Evolutionary conservation across 2,113 vertebrate species (phyloP).

Genomic region (Chauna torquata): DNA sequence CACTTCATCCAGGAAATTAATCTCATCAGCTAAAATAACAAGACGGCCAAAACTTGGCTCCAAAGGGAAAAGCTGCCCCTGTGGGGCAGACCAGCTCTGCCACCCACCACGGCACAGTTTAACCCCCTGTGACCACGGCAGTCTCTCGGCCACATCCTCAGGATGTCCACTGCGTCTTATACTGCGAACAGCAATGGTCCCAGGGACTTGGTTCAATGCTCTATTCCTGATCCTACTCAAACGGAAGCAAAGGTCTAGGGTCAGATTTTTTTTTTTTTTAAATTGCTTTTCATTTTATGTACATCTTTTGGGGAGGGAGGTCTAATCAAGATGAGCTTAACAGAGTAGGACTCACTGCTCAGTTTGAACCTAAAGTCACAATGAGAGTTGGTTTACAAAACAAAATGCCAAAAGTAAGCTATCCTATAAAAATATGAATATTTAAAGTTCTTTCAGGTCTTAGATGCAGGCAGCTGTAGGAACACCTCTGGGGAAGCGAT

Average conservation of each 20-base stretch:
- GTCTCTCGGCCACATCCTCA: background rate
- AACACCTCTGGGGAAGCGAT: background rate
- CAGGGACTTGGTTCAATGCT: accelerated
- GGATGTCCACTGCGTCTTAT: background rate
- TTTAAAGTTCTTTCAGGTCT: background rate
- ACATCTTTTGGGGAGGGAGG: background rate
- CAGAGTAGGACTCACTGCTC: background rate
- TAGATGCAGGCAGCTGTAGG: background rate
- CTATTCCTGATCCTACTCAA: background rate
- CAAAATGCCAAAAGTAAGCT: background rate
- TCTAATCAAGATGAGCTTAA: background rate
- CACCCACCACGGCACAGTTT: background rate
- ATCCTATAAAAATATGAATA: background rate
- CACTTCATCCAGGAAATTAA: background rate
- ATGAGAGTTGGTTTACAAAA: background rate
- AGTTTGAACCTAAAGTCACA: background rate
- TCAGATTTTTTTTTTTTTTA: background rate
- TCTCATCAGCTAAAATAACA: background rate
- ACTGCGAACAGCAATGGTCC: background rate
- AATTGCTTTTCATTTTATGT: background rate
- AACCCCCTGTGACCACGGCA: background rate
- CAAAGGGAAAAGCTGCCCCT: background rate
- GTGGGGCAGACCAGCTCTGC: background rate
- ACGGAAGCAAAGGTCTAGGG: background rate
- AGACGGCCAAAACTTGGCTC: background rate